Evolutionary conservation across 2,888 invertebrate species (phyloP).

Genomic region (Eristalinus aeneus): DNA sequence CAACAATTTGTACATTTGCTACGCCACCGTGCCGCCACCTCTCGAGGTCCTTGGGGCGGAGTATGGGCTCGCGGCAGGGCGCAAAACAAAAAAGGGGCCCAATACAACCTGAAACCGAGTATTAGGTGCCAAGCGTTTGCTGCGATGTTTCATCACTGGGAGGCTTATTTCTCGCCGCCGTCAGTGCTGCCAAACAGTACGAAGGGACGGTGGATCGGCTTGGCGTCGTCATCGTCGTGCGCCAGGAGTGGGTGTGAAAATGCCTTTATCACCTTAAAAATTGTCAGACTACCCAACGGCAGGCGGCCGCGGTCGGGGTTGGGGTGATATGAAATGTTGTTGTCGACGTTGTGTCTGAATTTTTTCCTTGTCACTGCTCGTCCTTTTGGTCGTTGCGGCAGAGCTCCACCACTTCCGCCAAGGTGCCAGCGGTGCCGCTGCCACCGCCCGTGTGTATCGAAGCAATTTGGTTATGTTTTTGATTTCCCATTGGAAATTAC

Average conservation of each 20-base stretch:
- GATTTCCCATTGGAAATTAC: conserved; percentile 66
- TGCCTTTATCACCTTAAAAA: conserved; percentile 56
- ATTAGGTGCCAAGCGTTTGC: conserved; percentile 30
- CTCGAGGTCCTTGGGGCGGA: not conserved
- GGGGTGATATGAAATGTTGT: conserved; percentile 40
- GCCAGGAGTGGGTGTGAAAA: conserved; percentile 38
- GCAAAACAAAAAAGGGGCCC: not conserved
- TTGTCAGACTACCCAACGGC: conserved; percentile 35
- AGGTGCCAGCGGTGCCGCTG: not conserved
- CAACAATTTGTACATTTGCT: conserved; percentile 57
- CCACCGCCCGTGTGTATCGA: conserved; percentile 28
- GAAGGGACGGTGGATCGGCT: too few species aligned
- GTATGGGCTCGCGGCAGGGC: not conserved
- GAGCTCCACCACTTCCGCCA: not conserved
- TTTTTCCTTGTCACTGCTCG: not conserved
- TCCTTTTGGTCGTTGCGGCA: not conserved
- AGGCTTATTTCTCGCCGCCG: conserved; percentile 7
- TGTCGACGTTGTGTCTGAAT: conserved; percentile 1
- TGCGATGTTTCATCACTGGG: not conserved
- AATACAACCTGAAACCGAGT: conserved; percentile 28
- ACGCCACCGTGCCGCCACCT: conserved; percentile 11
- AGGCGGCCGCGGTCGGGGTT: not conserved
- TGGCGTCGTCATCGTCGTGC: not conserved
- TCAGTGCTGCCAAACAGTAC: too few species aligned
- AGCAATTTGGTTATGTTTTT: conserved; percentile 57